Percentiles rank a stretch among this genome's conserved stretches.
Evolutionary conservation across 2,113 vertebrate species (phyloP).

Genomic region (Leptobrachium leishanense): DNA sequence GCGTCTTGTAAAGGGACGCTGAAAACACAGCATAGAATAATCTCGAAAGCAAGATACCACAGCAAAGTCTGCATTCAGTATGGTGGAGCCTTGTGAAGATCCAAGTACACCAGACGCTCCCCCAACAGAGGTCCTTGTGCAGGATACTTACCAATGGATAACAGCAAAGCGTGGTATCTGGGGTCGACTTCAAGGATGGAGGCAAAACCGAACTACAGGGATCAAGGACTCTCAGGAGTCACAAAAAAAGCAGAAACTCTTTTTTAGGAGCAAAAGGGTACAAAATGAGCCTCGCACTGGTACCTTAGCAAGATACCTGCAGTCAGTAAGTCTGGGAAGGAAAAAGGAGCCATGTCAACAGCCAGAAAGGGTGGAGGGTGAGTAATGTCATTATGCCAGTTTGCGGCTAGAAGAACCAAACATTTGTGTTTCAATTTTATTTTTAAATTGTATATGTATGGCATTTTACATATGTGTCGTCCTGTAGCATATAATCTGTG

Average conservation of each 20-base stretch:
- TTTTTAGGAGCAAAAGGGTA: conserved; percentile 17
- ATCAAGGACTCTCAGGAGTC: background rate
- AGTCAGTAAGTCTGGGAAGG: conserved; percentile 45
- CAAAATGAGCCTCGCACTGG: background rate
- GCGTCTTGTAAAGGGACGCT: background rate
- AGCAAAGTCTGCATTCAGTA: background rate
- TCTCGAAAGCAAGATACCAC: background rate
- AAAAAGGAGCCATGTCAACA: conserved; percentile 20
- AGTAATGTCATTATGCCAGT: background rate
- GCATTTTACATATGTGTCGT: too few relatives aligned
- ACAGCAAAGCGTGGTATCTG: conserved; percentile 19
- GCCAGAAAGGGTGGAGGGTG: conserved; percentile 1
- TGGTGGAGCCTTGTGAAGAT: conserved; percentile 38
- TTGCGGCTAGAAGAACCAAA: too few relatives aligned
- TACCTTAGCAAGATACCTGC: conserved; percentile 12
- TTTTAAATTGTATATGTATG: too few relatives aligned
- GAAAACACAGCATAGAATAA: background rate
- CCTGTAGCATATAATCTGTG: too few relatives aligned
- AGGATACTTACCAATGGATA: conserved; percentile 30
- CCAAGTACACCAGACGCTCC: background rate
- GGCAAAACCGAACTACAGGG: background rate
- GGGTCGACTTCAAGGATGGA: conserved; percentile 16
- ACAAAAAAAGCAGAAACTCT: background rate
- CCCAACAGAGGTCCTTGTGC: background rate
- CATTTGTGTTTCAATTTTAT: too few relatives aligned